A percentile compares a stretch with the other conserved stretches of the same genome.
These are phyloP conservation scores for Timandra comae DNA, from an alignment of 2,888 invertebrate species.

Conservation along the genomic window DNA sequence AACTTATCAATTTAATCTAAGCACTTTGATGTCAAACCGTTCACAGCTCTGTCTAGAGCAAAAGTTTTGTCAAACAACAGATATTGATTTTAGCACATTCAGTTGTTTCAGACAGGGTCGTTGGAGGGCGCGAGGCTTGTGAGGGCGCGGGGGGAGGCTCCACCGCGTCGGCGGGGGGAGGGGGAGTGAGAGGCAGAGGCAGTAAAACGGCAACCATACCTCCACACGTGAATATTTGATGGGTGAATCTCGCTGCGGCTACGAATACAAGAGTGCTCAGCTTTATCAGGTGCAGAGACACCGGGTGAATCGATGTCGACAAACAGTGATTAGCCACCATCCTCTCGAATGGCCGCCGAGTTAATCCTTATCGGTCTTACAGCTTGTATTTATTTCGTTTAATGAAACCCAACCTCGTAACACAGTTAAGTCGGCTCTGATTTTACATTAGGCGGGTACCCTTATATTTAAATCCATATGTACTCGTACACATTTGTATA, in stretches of 20 bases:
- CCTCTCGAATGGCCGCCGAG: conserved; percentile 26
- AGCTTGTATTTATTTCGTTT: conserved; percentile 2
- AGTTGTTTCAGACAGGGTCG: conserved; percentile 66
- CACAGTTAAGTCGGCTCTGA: no score
- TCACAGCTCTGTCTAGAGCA: conserved; percentile 23
- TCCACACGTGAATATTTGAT: conserved; percentile 74
- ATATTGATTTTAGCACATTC: conserved; percentile 73
- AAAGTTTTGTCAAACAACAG: conserved; percentile 62
- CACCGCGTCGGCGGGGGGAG: conserved; percentile 18
- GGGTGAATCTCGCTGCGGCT: conserved; percentile 65
- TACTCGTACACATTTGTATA: no score
- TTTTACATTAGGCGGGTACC: no score
- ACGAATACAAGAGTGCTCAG: conserved; percentile 42
- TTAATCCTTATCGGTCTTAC: conserved; percentile 18
- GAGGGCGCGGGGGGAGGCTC: conserved; percentile 17
- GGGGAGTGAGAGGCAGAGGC: conserved; percentile 32
- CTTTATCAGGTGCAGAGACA: conserved; percentile 33
- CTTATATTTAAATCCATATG: no score
- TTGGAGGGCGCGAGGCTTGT: conserved; percentile 38
- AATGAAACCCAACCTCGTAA: no score
- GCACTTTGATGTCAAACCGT: no score
- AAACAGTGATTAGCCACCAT: conserved; percentile 32
- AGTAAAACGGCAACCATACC: conserved; percentile 68
- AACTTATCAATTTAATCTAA: no score
- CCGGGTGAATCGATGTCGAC: conserved; percentile 29